phyloP scores from a whole-genome alignment of 2,797 vertebrate genomes.

The Calcarius lapponicus region DNA sequence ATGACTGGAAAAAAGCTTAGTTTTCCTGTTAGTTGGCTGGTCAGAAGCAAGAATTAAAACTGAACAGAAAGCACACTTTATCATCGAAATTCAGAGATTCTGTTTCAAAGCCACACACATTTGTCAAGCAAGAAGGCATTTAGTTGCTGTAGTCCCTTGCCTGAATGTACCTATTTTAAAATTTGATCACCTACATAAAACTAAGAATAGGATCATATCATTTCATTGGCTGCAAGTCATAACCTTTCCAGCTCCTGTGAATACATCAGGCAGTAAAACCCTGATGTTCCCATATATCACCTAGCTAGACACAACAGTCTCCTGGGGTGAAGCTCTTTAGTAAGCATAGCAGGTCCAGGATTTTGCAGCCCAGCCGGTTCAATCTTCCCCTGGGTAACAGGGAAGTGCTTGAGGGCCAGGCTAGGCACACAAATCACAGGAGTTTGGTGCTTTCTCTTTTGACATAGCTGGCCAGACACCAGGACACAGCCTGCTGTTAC shows the following conservation, averaged over 20 bases:
- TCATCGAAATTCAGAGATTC: not conserved
- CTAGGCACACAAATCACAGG: not conserved
- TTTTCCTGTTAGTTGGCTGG: not conserved
- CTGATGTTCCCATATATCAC: conserved; percentile 10
- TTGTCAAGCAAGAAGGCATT: not conserved
- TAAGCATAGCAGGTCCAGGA: not conserved
- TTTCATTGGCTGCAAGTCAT: conserved; percentile 25
- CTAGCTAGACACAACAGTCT: not conserved
- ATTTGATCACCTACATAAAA: conserved; percentile 46
- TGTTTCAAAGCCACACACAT: not conserved
- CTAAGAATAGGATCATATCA: not conserved
- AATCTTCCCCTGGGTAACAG: not conserved
- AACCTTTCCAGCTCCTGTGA: conserved; percentile 9
- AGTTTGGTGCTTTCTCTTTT: not conserved
- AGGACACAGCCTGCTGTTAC: not conserved
- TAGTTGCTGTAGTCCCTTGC: not conserved
- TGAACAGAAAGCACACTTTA: not conserved
- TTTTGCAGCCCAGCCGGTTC: not conserved
- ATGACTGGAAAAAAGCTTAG: not conserved
- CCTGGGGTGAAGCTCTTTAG: conserved; percentile 7
- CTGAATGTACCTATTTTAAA: conserved; percentile 21
- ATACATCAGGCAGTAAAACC: conserved; percentile 37
- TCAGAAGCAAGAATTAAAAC: conserved; percentile 1
- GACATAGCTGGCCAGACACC: not conserved
- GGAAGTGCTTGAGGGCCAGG: not conserved